Evolutionary conservation across 2,888 invertebrate species (phyloP), one percentile per base, ranked within the genome.

Genomic region (Trissolcus japonicus): DNA sequence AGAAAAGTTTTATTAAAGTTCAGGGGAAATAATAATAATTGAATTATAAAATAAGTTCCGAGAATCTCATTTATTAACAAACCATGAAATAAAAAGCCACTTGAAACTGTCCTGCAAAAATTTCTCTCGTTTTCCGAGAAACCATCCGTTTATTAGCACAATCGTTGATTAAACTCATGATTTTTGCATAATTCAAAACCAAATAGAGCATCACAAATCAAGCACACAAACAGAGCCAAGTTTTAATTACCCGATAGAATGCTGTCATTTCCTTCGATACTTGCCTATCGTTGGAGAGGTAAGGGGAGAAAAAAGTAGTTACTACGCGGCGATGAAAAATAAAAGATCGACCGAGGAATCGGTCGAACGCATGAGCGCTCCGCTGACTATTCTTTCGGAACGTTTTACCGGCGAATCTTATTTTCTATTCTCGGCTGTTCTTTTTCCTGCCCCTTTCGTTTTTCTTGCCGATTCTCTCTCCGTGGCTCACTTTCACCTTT

Each of bases 311-410:
- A 35, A 35, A 35, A 35, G 6, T 9, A 35, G 35, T 35, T 35
- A 35, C 35, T 35, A 35, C 35, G 35, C 35, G 17, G 11, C 9
- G 19, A 9, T 13, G 43, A 53, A 59, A 55, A 19, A 59, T 43
- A 73, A 71, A 76, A 56, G 71, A 68, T 53, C 50, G 56, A 48
- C 59, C 72, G 76, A 80, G 78, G 77, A 79, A 76, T 78, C 76
- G 74, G 78, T 79, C 71, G 69, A 80, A 80, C 69, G 79, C 80
- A 79, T 79, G 79, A 79, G 73, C 81, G 80, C 81, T 68, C 80
- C 80, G 77, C 53, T 80, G 79, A 66, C 41, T 55, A 65, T 75
- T 65, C 56, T 72, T 77, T 77, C 53, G 65, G 75, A 65, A 69
- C 66, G 71, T 76, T 76, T 66, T 54, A 43, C 75, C 56, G 65